Evolutionary conservation across 2,888 invertebrate species (phyloP), one percentile per base, ranked within the genome.

Genomic region (Drosophila neonasuta): DNA sequence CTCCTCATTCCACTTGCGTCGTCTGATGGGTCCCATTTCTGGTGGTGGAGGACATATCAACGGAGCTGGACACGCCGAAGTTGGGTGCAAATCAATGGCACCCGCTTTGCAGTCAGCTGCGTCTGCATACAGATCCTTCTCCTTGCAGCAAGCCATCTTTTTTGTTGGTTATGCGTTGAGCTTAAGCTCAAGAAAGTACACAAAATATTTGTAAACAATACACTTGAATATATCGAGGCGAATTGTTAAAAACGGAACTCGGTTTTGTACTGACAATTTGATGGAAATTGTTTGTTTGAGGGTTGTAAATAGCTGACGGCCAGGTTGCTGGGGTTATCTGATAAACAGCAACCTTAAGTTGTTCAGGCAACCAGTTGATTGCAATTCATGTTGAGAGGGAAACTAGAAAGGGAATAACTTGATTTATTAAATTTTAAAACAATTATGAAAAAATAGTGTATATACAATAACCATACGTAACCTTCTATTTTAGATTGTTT

Each of bases 21-120:
- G 46, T 0, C 76, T 65, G 7, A 63, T 63, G 5, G 75, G 64
- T 0, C 54, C 73, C 41, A 82, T 75, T 1, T 86, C 80, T 3
- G 60, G 59, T 1, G 72, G 68, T 2, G 81, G 66, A 0, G 87
- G 76, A 36, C 80, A 80, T 0, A 80, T 65, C 11, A 76, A 5
- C 0, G 87, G 87, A 5, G 85, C 87, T 3, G 80, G 80, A 34
- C 80, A 80, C 1, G 64, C 68, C 0, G 77, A 57, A 0, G 66
- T 79, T 1, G 85, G 79, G 20, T 75, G 67, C 13, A 85, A 29
- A 8, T 87, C 77, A 0, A 84, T 81, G 9, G 59, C 11, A 4
- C 11, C 52, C 5, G 36, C 20, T 4, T 6, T 41, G 11, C 80
- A 80, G 2, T 83, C 80, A 0, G 62, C 71, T 5, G 50, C 64